These are phyloP conservation scores for Temnothorax curvispinosus DNA, from an alignment of 1,140 invertebrate genomes.

Conservation along the genomic window DNA sequence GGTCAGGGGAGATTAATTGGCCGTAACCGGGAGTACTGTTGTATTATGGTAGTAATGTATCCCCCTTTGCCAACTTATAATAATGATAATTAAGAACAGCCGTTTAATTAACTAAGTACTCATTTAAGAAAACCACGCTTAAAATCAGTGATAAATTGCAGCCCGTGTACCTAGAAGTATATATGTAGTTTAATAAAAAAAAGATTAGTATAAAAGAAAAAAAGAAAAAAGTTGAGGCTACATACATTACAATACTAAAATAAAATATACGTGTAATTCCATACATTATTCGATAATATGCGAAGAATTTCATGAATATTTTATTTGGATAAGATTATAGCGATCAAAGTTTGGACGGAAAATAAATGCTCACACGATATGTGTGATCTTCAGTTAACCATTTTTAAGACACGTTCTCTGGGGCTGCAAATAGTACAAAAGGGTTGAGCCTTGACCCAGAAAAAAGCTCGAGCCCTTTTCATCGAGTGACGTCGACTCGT, in stretches of 20 bases:
- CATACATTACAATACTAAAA: background rate
- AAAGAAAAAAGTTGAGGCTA: background rate
- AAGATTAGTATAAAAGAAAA: background rate
- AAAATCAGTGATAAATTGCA: background rate
- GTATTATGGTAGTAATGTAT: background rate
- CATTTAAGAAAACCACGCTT: background rate
- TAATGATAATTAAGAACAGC: conserved; percentile 22
- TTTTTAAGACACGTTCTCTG: conserved; percentile 37
- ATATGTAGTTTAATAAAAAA: background rate
- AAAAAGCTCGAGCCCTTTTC: conserved; percentile 37
- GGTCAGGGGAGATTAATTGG: conserved; percentile 61
- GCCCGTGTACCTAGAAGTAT: background rate
- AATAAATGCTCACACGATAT: background rate
- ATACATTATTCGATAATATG: background rate
- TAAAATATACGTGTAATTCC: background rate
- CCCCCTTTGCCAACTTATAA: background rate
- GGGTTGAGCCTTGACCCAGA: conserved; percentile 54
- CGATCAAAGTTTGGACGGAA: background rate
- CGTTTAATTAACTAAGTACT: conserved; percentile 7
- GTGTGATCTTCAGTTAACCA: conserved; percentile 9
- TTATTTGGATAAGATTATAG: background rate
- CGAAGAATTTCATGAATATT: background rate
- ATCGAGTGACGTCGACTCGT: conserved; percentile 51
- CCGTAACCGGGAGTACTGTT: conserved; percentile 44
- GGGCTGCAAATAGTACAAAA: conserved; percentile 1